A percentile compares a stretch with the other conserved stretches of the same genome.
Conservation (phyloP, 2,888 invertebrate species). For the Zeuzera pyrina region DNA sequence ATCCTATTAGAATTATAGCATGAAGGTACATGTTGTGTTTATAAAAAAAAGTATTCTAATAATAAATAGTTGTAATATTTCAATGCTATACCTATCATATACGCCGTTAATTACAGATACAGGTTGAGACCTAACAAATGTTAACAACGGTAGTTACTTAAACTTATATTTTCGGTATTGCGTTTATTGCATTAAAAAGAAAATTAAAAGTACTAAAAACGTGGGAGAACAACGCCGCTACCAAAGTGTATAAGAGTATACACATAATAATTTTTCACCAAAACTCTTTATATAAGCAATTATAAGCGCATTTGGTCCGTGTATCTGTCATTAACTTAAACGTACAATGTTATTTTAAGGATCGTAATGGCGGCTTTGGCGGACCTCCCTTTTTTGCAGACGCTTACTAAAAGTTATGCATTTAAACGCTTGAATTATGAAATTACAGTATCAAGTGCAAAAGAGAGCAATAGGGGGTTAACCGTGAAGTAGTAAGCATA, state of each 20-base stretch:
- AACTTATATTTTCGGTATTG: too few relatives aligned
- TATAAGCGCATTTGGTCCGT: slow-evolving; percentile 70
- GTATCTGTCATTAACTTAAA: slow-evolving; percentile 72
- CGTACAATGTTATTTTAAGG: slow-evolving; percentile 73
- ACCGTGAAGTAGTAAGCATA: too few relatives aligned
- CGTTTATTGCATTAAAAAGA: too few relatives aligned
- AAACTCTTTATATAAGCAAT: slow-evolving; percentile 69
- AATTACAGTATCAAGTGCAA: slow-evolving; percentile 69
- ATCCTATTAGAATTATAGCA: too few relatives aligned
- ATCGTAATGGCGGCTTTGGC: slow-evolving; percentile 62
- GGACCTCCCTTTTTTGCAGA: slow-evolving; percentile 52
- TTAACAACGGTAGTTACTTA: too few relatives aligned
- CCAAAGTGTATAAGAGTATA: slow-evolving; percentile 29
- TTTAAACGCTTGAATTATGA: slow-evolving; percentile 72
- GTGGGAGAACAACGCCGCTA: slow-evolving; percentile 38
- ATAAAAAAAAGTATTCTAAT: too few relatives aligned
- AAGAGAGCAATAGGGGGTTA: slow-evolving; percentile 36
- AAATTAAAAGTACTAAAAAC: slow-evolving; percentile 9
- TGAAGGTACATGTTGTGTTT: too few relatives aligned
- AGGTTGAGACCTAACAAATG: too few relatives aligned
- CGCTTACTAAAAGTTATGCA: slow-evolving; percentile 70
- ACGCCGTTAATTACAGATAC: too few relatives aligned
- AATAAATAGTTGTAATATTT: too few relatives aligned
- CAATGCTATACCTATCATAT: too few relatives aligned
- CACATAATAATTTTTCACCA: slow-evolving; percentile 64